Evolutionary conservation across 53 echinoderm and acorn worm species (phyloP), one percentile per base, ranked within the genome.

Genomic region (Holothuria scabra): DNA sequence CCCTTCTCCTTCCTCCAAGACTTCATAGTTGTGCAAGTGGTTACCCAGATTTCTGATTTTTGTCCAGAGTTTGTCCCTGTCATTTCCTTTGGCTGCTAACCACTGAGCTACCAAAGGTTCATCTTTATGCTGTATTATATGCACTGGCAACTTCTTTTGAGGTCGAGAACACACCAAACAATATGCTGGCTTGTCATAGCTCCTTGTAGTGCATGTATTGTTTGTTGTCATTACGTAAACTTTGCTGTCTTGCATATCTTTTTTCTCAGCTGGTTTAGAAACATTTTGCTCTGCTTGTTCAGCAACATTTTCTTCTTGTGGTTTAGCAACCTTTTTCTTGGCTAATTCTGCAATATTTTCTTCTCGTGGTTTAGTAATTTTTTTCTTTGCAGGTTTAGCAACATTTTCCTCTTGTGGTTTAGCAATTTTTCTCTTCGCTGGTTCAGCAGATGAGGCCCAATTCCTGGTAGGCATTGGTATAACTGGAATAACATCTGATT

Each of bases 1-100:
- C 31, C 91, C 91, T 49, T 87, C 84, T n/a, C 91, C 87, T 69
- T 87, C 62, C 63, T 62, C 58, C 31, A 91, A 66, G 35, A 91
- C 91, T 25, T 12, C 25, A 59, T 78, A 87, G 72, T 87, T 91
- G 28, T 91, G 91, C 24, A 66, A 59, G 56, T 91, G 91, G 28
- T 78, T 84, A 14, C 87, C 91, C 31, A 58, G 56, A 59, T 91
- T 87, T 55, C 87, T 33, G 18, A 88, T 88, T 48, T 88, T 88
- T 13, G 38, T 75, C 76, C 83, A 88, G 19, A 88, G 60, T 83
- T 55, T 23, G 21, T 83, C 71, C 26, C 69, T 88, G 19, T 84
- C 62, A 8, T 26, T n/a, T 52, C 74, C 84, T 33, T 83, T 24
- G 12, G 46, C 46, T 34, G 86, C 79, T 49, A 65, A 37, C 70